Evolutionary conservation across 2,888 invertebrate genomes (phyloP).

Genomic region (Myopa tessellatipennis): DNA sequence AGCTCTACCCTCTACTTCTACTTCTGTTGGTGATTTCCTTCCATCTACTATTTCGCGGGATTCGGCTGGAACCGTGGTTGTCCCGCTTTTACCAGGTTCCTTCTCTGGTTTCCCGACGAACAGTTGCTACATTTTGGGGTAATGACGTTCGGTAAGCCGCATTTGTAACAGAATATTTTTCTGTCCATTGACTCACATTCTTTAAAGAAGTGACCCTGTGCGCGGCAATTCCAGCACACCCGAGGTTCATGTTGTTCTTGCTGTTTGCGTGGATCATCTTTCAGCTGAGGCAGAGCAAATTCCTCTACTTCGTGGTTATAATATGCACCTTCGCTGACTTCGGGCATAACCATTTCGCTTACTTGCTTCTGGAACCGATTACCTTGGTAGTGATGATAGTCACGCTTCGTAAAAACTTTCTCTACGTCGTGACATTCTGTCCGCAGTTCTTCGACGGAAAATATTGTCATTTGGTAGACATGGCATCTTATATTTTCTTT

Average conservation of each 20-base stretch:
- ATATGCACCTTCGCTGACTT: too few relatives aligned
- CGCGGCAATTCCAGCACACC: slow-evolving; percentile 3
- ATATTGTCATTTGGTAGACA: too few relatives aligned
- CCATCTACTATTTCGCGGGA: not conserved
- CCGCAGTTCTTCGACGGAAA: not conserved
- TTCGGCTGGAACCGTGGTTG: not conserved
- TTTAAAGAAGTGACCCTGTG: not conserved
- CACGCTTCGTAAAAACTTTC: not conserved
- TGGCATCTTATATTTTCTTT: too few relatives aligned
- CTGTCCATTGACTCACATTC: too few relatives aligned
- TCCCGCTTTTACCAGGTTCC: slow-evolving; percentile 9
- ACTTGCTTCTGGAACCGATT: not conserved
- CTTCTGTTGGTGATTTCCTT: not conserved
- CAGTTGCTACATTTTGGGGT: not conserved
- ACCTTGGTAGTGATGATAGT: not conserved
- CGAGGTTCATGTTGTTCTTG: not conserved
- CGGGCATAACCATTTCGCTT: not conserved
- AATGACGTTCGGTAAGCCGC: not conserved
- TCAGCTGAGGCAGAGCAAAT: not conserved
- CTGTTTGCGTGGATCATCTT: not conserved
- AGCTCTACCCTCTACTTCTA: too few relatives aligned
- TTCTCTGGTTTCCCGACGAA: slow-evolving; percentile 21
- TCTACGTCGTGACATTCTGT: slow-evolving; percentile 2
- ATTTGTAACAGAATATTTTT: too few relatives aligned
- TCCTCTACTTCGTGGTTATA: not conserved